Percentiles rank a stretch among this genome's conserved stretches.
phyloP scores from a whole-genome alignment of 2,113 vertebrate species.

The Pollimyrus isidori region DNA sequence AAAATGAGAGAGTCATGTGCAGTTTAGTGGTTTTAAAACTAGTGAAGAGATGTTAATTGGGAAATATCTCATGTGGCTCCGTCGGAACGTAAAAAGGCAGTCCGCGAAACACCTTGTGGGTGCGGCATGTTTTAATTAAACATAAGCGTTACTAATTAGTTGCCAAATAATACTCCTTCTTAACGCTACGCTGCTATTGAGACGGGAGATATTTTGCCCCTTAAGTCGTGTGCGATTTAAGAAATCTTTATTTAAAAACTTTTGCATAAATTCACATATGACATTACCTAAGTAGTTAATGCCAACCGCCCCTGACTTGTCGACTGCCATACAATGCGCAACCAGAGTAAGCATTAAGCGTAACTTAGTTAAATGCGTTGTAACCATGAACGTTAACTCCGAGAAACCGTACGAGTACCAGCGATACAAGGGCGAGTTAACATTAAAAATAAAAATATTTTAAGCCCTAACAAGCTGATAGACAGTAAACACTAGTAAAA shows the following conservation, averaged over 20 bases:
- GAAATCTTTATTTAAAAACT: neutral
- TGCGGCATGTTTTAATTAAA: slow-evolving; percentile 21
- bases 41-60: neutral
- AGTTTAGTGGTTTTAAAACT: neutral
- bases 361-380: neutral
- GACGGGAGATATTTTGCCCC: neutral
- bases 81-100: slow-evolving; percentile 4
- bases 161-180: neutral
- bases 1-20: neutral
- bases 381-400: neutral
- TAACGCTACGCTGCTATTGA: neutral
- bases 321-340: neutral
- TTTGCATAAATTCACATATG: neutral
- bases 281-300: neutral
- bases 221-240: neutral
- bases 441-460: neutral
- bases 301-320: neutral
- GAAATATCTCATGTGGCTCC: neutral
- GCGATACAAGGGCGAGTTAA: neutral
- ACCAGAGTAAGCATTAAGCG: neutral
- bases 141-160: slow-evolving; percentile 15
- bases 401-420: neutral
- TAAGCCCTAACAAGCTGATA: neutral
- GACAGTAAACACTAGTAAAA: neutral
- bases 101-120: neutral